Evolutionary conservation across 2,888 invertebrate genomes (phyloP).

Genomic region (Leptothorax acervorum): DNA sequence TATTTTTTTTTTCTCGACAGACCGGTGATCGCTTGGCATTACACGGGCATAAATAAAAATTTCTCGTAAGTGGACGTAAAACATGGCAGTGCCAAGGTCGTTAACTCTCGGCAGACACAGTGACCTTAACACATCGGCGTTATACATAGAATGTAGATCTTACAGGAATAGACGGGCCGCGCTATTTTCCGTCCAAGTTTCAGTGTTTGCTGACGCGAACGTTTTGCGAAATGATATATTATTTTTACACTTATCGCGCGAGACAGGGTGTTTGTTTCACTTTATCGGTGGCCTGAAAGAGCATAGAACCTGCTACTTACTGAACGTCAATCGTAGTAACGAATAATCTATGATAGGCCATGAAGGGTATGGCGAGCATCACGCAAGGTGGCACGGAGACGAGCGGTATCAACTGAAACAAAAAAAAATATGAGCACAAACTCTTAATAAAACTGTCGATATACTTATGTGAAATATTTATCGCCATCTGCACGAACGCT

Average conservation of each 20-base stretch:
- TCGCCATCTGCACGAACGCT: slow-evolving; percentile 23
- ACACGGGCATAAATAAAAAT: slow-evolving; percentile 30
- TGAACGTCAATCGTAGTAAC: slow-evolving; percentile 82
- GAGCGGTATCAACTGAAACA: slow-evolving; percentile 81
- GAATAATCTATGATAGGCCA: slow-evolving; percentile 77
- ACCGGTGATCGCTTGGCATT: background rate
- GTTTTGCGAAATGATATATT: slow-evolving; percentile 40
- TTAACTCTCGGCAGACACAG: slow-evolving; percentile 18
- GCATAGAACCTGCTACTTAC: slow-evolving; percentile 77
- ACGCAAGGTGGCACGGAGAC: slow-evolving; percentile 65
- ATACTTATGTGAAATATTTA: slow-evolving; percentile 7
- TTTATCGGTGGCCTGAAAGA: background rate
- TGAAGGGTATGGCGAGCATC: slow-evolving; percentile 68
- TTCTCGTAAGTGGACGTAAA: slow-evolving; percentile 15
- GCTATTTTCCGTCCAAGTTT: slow-evolving; percentile 41
- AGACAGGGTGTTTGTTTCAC: background rate
- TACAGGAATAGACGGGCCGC: slow-evolving; percentile 39
- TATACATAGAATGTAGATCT: slow-evolving; percentile 47
- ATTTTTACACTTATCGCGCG: slow-evolving; percentile 9
- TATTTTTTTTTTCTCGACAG: background rate
- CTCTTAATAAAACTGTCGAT: slow-evolving; percentile 21
- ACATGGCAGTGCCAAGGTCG: slow-evolving; percentile 25
- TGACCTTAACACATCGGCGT: slow-evolving; percentile 40
- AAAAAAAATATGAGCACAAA: slow-evolving; percentile 48
- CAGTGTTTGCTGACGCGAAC: slow-evolving; percentile 21